Evolutionary conservation across 2,888 invertebrate genomes (phyloP), one percentile per base, ranked within the genome.

Genomic region (Morpho deidamia): DNA sequence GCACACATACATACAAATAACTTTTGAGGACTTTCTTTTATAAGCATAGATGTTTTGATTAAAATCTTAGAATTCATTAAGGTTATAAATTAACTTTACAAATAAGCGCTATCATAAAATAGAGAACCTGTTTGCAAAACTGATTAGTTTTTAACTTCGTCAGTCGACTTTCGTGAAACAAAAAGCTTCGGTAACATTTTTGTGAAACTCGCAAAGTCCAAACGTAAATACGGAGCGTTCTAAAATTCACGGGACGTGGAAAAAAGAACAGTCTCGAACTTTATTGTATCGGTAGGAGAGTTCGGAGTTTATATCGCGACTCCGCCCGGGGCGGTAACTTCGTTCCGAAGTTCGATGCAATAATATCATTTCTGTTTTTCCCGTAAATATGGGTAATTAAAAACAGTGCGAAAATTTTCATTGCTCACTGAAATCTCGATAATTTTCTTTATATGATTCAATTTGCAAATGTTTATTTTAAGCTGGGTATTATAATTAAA

Each of bases 151-250:
- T 38, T 45, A 59, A 59, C 52, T 56, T 61, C 52, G 51, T 47
- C 50, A 56, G 47, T 54, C 44, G 59, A 60, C 61, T 59, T 62
- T 59, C 56, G 51, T 55, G 56, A 65, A 67, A 69, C 67, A 74
- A 39, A 47, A 39, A 34, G 69, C 71, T 69, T 23, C 23, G 65
- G 67, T 65, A 74, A 77, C 76, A 79, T 78, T 76, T 78, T 73
- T 39, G 72, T 71, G 62, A 65, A 72, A 71, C 71, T 69, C 74
- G 69, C 60, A 69, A 76, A 74, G 70, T 70, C 68, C 46, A 64
- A 73, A 71, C 72, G 77, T 74, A 79, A 80, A 81, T 75, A 74
- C 71, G 70, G 75, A 78, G 72, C 77, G 72, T 77, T 80, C 77
- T 75, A 74, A 76, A 82, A 78, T 81, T 76, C 76, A 67, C 63